Base-by-base conservation (phyloP, 2,113 vertebrate genomes). In the Electrona antarctica region DNA sequence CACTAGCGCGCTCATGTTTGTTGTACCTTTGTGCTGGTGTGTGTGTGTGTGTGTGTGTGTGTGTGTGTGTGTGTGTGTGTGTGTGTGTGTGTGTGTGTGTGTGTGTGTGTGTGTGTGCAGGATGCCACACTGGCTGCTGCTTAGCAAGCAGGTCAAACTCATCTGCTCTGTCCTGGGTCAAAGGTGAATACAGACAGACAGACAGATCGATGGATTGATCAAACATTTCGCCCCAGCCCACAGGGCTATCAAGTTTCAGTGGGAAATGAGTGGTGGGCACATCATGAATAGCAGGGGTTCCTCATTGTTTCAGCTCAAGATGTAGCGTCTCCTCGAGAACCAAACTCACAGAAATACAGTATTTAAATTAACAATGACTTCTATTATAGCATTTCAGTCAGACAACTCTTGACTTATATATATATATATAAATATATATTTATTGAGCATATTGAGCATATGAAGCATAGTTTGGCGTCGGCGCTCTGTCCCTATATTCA, bases 161-260 rank as follows among this genome's bases (percentile, higher is more conserved):
- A 41, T 41, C 5, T 82, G 77, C 79, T 70, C 70, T 80, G 73
- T n/a, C 21, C 65, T 9, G 48, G 50, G 41, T 68, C 72, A 61
- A 71, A 75, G 77, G 80, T 88, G 78, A 77, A 65, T 3, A 45
- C 21, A 71, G 74, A 81, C 67, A 77, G 10, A 46, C 62, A 65
- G 5, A 50, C 52, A 11, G 41, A 48, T 65, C 75, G 68, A 60
- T 7, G 79, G 33, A 90, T 86, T 56, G 83, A 86, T 85, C 7
- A 54, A 56, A 79, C 47, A 59, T 55, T 60, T 71, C 29, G 51
- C 33, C 56, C 50, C 49, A 73, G 67, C 68, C 58, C 15, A 47
- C n/a, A 47, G n/a, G 2, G 54, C 50, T 48, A 54, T 5, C 0
- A 48, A 71, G 61, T 64, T 66, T 58, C 8, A 13, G 7, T 21